Evolutionary conservation across 2,797 vertebrate genomes (phyloP).

Genomic region (Helarctos malayanus): DNA sequence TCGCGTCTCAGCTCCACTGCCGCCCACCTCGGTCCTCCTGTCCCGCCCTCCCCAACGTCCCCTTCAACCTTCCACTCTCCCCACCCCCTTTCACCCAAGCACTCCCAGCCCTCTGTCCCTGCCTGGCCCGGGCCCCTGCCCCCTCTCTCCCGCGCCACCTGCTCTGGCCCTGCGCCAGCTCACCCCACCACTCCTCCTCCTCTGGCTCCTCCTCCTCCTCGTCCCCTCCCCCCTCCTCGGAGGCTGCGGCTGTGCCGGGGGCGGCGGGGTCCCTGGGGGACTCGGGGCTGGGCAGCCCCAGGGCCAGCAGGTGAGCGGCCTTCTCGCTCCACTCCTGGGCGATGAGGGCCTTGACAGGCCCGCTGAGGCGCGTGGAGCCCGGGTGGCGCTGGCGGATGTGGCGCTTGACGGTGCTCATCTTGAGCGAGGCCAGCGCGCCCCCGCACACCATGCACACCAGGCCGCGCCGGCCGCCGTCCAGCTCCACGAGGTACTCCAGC

Average conservation of each 20-base stretch:
- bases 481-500: constrained; percentile 95
- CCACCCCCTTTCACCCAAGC: not conserved
- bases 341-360: constrained; percentile 91
- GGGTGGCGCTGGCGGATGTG: constrained; percentile 95
- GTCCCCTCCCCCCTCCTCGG: constrained; percentile 74
- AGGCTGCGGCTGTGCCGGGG: constrained; percentile 50
- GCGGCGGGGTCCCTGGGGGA: not conserved
- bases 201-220: constrained; percentile 69
- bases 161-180: constrained; percentile 60
- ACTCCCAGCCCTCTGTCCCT: not conserved
- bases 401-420: constrained; percentile 94
- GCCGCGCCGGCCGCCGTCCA: constrained; percentile 91
- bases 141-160: constrained; percentile 47
- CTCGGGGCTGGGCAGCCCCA: constrained; percentile 71
- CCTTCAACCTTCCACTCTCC: not conserved
- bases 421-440: constrained; percentile 92
- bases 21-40: not conserved
- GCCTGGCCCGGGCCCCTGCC: not conserved
- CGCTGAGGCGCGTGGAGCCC: constrained; percentile 91
- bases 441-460: constrained; percentile 96
- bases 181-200: constrained; percentile 76
- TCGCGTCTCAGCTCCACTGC: accelerated
- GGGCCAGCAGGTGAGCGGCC: constrained; percentile 81
- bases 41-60: accelerated
- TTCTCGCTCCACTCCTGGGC: constrained; percentile 94